phyloP scores from a whole-genome alignment of 2,797 vertebrate genomes.

The Labeo calbasu region DNA sequence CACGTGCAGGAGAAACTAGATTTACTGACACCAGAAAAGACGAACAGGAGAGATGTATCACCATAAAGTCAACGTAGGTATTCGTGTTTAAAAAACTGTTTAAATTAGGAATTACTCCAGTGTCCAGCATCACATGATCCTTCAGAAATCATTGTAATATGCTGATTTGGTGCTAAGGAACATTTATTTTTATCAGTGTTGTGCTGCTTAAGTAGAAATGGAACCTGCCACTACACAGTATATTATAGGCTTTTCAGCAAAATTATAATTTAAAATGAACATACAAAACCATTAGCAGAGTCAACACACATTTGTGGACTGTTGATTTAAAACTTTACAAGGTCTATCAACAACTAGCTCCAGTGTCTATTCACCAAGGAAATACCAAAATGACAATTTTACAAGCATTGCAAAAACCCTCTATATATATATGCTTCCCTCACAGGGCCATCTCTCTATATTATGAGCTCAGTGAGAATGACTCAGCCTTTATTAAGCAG shows the following conservation, averaged over 20 bases:
- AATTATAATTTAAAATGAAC: neutral
- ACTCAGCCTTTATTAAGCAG: slow-evolving; percentile 73
- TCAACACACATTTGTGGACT: neutral
- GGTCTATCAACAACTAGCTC: neutral
- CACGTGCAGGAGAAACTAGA: slow-evolving; percentile 84
- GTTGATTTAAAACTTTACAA: neutral
- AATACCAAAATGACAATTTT: neutral
- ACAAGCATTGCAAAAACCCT: neutral
- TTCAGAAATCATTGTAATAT: neutral
- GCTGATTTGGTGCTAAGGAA: neutral
- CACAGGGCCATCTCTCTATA: slow-evolving; percentile 70
- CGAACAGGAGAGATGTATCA: slow-evolving; percentile 88
- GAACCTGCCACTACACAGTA: neutral
- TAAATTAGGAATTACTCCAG: neutral
- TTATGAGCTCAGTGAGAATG: slow-evolving; percentile 67
- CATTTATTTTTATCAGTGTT: neutral
- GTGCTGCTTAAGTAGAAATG: neutral
- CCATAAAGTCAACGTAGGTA: slow-evolving; percentile 88
- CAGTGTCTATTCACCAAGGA: neutral
- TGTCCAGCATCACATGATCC: neutral
- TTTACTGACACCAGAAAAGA: slow-evolving; percentile 89
- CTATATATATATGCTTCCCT: slow-evolving; percentile 44
- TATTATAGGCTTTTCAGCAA: neutral
- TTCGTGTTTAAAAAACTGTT: slow-evolving; percentile 7
- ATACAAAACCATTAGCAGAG: neutral